Evolutionary conservation across 2,797 vertebrate species (phyloP).

Genomic region (Coluber constrictor): DNA sequence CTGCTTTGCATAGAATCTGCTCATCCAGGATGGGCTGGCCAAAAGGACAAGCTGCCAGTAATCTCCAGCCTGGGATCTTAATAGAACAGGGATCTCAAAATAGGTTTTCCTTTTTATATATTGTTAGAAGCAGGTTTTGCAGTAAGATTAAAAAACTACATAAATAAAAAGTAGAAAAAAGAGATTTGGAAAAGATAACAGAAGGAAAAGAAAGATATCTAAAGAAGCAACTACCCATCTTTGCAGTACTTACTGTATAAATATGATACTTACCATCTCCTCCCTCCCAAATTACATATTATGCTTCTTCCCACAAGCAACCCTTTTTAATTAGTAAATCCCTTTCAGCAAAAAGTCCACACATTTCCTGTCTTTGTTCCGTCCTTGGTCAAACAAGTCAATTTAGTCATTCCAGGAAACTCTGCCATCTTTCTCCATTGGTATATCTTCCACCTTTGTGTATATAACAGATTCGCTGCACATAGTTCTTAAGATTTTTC

Average conservation of each 20-base stretch:
- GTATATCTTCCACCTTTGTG: neutral
- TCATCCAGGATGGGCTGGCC: neutral
- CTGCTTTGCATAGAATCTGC: neutral
- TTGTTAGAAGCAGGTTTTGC: neutral
- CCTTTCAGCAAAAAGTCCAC: neutral
- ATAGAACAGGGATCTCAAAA: neutral
- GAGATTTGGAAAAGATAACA: neutral
- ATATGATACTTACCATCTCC: neutral
- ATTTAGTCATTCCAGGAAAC: neutral
- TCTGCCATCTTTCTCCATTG: neutral
- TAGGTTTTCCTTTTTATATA: neutral
- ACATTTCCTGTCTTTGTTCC: neutral
- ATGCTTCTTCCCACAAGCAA: neutral
- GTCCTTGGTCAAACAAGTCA: neutral
- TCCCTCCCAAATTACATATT: neutral
- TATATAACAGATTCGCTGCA: neutral
- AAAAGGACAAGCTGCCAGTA: neutral
- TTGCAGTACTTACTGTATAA: neutral
- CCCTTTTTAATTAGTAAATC: neutral
- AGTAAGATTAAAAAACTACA: neutral
- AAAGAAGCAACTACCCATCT: neutral
- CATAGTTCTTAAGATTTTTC: neutral
- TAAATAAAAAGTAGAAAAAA: neutral
- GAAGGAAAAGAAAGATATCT: neutral
- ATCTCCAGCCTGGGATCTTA: neutral